Evolutionary conservation across 2,113 vertebrate species (phyloP), one percentile per base, ranked within the genome.

Genomic region (Amphiprion percula): DNA sequence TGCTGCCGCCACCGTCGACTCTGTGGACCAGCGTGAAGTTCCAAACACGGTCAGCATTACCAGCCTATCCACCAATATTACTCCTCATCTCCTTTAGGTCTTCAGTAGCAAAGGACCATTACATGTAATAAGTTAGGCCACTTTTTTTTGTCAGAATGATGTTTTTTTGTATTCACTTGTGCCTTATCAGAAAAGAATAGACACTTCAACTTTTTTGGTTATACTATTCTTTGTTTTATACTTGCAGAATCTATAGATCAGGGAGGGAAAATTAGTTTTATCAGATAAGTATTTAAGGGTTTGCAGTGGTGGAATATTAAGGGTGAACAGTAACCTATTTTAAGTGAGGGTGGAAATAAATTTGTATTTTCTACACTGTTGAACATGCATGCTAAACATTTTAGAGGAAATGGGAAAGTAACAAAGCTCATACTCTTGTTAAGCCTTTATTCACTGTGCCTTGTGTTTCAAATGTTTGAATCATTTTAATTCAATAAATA

Each of bases 401-500:
- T 93, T 84, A 93, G 82, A 83, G 64, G 53, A 84, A 86, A 76
- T 44, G 64, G 74, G 85, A 84, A 74, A 60, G 54, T 77, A 90
- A 92, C 82, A 69, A 88, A 69, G 62, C 82, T 89, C 72, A 83
- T 84, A 87, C 67, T 88, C 64, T 26, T 78, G 73, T 85, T 90
- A 89, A 92, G 81, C 91, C 91, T 91, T 91, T 93, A 94, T 92
- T 92, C 82, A 84, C 85, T 77, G 85, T 94, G 89, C 93, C 90
- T 94, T 93, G 77, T 92, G 88, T 91, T 91, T 88, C 72, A 86
- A 85, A 74, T 70, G 82, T 93, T 95, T 92, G 94, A 94, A 93
- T 93, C 87, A 90, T 94, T 95, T 94, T 92, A 94, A 94, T 92
- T 92, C 88, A 95, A 95, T 95, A 95, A 95, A 95, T 94, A 94